phyloP scores from a whole-genome alignment of 1,140 invertebrate species.

The Trachelipus rathkii region DNA sequence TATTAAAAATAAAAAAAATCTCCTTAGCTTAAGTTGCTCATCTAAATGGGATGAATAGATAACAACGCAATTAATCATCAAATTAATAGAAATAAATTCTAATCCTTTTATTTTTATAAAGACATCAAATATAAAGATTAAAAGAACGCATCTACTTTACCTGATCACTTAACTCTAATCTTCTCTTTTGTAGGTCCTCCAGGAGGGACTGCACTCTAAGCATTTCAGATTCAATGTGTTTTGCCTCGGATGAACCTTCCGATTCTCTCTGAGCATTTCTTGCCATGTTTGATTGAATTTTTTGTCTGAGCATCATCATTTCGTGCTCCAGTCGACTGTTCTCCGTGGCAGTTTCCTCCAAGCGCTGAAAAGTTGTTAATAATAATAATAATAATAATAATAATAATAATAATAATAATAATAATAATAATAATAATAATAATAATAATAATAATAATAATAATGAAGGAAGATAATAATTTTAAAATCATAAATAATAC shows the following conservation, averaged over 20 bases:
- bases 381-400: background rate
- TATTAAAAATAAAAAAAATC: too few species aligned
- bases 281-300: conserved; percentile 63
- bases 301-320: conserved; percentile 73
- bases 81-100: too few species aligned
- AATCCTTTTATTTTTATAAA: too few species aligned
- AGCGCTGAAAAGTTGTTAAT: conserved; percentile 59
- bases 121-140: too few species aligned
- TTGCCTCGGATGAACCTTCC: conserved; percentile 39
- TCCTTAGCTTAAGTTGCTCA: too few species aligned
- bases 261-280: conserved; percentile 48
- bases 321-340: conserved; percentile 83
- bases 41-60: too few species aligned
- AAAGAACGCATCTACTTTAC: conserved; percentile 5
- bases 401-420: too few species aligned
- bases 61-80: too few species aligned
- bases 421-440: too few species aligned
- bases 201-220: conserved; percentile 75
- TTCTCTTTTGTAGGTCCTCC: conserved; percentile 73
- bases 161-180: conserved; percentile 56
- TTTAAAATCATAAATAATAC: too few species aligned
- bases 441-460: too few species aligned
- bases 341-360: conserved; percentile 84
- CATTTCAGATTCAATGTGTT: conserved; percentile 69
- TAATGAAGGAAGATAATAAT: too few species aligned